Evolutionary conservation across 1,140 invertebrate genomes (phyloP), one percentile per base, ranked within the genome.

Genomic region (Apis florea): DNA sequence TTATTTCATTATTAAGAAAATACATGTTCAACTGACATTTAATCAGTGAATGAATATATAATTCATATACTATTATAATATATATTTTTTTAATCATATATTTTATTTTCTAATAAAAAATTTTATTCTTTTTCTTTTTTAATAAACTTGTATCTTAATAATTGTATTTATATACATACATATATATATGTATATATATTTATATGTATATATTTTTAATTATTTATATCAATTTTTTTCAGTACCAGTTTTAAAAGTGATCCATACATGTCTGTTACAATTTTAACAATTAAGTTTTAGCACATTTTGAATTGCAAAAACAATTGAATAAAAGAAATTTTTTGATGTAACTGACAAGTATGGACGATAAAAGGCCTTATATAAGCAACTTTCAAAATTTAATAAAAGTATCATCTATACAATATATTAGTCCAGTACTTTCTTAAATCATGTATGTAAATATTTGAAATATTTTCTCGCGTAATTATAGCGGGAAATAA

Each of bases 21-120:
- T 53, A 54, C n/a, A 24, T 54, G 17, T 47, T 21, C 8, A 19
- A 61, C 13, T n/a, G 9, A 26, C 10, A 40, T 56, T 67, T 21
- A 75, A 59, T 58, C 10, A 21, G 31, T 64, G 17, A 54, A 79
- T 59, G n/a, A 79, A 85, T 80, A 76, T 51, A 40, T 84, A 83
- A 70, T 81, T 77, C 70, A 85, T 68, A 31, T 73, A 56, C 24
- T n/a, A 21, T 53, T 40, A 47, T 79, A 61, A 86, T 24, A 67
- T 40, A 40, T 40, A 40, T 40, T 40, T 40, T 69, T 71, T 70
- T 71, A 85, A 66, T 61, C n/a, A 40, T 66, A 72, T 58, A 72
- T 82, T 83, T 90, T 86, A 89, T 85, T 90, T 89, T 79, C 86
- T 91, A 92, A 89, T 90, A 91, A 90, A 91, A 92, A 89, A 89